Evolutionary conservation across 1,140 invertebrate genomes (phyloP).

Genomic region (Coboldia fuscipes): DNA sequence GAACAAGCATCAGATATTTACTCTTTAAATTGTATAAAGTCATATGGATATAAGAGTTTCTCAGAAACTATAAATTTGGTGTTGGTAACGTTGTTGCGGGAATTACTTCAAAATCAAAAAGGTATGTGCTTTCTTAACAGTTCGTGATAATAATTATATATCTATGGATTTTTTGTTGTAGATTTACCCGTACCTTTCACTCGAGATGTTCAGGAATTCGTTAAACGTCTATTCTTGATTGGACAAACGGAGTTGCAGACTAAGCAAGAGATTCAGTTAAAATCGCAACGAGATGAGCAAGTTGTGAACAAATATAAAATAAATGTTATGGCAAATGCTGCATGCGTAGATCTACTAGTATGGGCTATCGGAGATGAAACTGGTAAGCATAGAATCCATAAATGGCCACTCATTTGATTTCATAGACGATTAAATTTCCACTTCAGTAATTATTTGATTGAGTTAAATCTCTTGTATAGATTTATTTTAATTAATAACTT

Average conservation of each 20-base stretch:
- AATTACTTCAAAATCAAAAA: conserved; percentile 74
- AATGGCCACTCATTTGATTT: too few species aligned
- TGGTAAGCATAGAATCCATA: conserved; percentile 33
- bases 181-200: conserved; percentile 78
- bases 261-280: conserved; percentile 58
- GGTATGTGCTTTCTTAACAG: background rate
- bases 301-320: conserved; percentile 83
- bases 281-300: conserved; percentile 54
- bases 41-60: conserved; percentile 56
- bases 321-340: conserved; percentile 90
- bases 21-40: conserved; percentile 30
- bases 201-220: conserved; percentile 59
- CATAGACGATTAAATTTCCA: too few species aligned
- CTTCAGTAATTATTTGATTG: background rate
- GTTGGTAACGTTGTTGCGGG: conserved; percentile 74
- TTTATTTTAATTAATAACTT: background rate
- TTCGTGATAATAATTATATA: background rate
- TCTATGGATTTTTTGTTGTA: background rate
- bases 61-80: conserved; percentile 89
- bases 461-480: background rate
- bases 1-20: conserved; percentile 60
- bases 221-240: conserved; percentile 64
- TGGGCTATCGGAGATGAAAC: conserved; percentile 95
- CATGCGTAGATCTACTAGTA: conserved; percentile 89
- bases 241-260: conserved; percentile 83